Conservation (phyloP, 2,797 vertebrate genomes). For the Anabas testudineus region DNA sequence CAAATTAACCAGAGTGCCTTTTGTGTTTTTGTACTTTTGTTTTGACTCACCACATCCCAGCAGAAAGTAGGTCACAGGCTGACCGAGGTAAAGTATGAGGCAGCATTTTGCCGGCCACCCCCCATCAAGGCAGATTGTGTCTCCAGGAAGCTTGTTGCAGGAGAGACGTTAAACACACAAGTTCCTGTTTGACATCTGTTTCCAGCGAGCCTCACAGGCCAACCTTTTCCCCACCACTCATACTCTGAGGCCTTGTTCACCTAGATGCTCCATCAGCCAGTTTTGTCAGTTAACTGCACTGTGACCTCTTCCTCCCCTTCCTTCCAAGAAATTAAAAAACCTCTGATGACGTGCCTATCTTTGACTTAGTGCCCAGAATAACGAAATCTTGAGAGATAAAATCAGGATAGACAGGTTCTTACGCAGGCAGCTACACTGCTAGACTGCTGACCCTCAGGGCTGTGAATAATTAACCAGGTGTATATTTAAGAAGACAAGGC, state of each 20-base stretch:
- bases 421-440: slow-evolving; percentile 50
- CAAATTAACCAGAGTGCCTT: slow-evolving; percentile 32
- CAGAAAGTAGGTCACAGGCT: slow-evolving; percentile 86
- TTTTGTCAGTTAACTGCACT: slow-evolving; percentile 72
- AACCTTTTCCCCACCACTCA: background rate
- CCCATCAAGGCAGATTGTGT: slow-evolving; percentile 64
- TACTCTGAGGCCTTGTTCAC: slow-evolving; percentile 41
- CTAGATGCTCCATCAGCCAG: slow-evolving; percentile 25
- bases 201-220: slow-evolving; percentile 66
- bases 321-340: slow-evolving; percentile 29
- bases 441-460: slow-evolving; percentile 59
- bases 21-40: slow-evolving; percentile 58
- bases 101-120: slow-evolving; percentile 85
- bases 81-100: slow-evolving; percentile 86
- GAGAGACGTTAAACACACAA: slow-evolving; percentile 85
- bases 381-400: slow-evolving; percentile 66
- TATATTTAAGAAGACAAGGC: slow-evolving; percentile 58
- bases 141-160: slow-evolving; percentile 87
- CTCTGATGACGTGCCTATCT: slow-evolving; percentile 54
- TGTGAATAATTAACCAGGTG: slow-evolving; percentile 75
- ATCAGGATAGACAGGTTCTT: slow-evolving; percentile 76
- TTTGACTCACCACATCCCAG: slow-evolving; percentile 64
- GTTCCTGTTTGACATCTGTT: slow-evolving; percentile 88
- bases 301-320: slow-evolving; percentile 47
- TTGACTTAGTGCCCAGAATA: slow-evolving; percentile 73